Evolutionary conservation across 2,113 vertebrate species (phyloP).

Genomic region (Antennarius striatus): DNA sequence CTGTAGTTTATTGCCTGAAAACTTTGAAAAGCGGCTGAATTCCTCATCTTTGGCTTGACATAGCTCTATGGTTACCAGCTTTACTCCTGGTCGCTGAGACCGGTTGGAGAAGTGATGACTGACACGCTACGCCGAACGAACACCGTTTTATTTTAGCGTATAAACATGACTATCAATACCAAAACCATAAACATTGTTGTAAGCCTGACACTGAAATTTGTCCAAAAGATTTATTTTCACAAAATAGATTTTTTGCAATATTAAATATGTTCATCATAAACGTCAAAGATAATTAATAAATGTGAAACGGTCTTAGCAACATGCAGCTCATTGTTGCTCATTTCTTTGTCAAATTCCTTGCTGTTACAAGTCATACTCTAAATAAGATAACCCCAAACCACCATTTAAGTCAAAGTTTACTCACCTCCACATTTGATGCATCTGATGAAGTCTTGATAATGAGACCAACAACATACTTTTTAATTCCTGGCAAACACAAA

Average conservation of each 20-base stretch:
- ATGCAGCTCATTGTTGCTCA: not conserved
- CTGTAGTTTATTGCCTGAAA: too few species aligned
- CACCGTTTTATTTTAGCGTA: not conserved
- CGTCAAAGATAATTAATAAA: too few species aligned
- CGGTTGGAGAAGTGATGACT: not conserved
- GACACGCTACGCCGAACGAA: not conserved
- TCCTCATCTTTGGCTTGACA: constrained; percentile 5
- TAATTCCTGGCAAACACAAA: constrained; percentile 87
- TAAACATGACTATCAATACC: not conserved
- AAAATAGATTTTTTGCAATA: too few species aligned
- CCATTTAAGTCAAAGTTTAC: constrained; percentile 39
- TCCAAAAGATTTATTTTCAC: too few species aligned
- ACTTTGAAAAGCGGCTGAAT: constrained; percentile 13
- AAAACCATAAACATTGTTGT: too few species aligned
- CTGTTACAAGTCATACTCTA: not conserved
- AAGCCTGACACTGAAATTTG: too few species aligned
- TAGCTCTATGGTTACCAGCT: constrained; percentile 21
- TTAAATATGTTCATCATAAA: too few species aligned
- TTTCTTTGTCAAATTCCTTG: not conserved
- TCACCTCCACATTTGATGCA: constrained; percentile 94
- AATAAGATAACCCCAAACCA: too few species aligned
- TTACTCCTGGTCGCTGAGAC: constrained; percentile 1
- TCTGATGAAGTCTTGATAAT: constrained; percentile 99
- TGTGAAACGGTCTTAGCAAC: too few species aligned
- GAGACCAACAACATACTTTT: constrained; percentile 99